Conservation (phyloP, 2,113 vertebrate genomes). For the Clarias gariepinus region DNA sequence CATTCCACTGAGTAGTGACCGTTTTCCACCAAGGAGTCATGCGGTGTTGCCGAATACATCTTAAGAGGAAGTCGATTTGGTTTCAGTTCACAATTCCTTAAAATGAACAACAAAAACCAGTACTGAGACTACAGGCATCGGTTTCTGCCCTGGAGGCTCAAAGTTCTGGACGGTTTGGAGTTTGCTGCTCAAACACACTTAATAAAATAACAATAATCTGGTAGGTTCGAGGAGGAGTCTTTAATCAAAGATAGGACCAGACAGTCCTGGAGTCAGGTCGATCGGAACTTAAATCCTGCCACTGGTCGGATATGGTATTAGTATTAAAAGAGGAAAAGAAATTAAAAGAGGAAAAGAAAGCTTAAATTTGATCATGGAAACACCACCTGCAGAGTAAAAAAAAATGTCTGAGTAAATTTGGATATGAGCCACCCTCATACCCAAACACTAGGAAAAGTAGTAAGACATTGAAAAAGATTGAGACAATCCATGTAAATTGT, state of each 20-base stretch:
- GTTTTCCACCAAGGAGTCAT: not conserved
- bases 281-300: not conserved
- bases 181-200: not conserved
- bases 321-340: not conserved
- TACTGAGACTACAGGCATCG: not conserved
- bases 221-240: not conserved
- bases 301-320: not conserved
- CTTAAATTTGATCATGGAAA: not conserved
- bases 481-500: too few species aligned
- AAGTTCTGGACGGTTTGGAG: not conserved
- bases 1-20: not conserved
- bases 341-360: not conserved
- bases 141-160: not conserved
- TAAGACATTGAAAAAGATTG: not conserved
- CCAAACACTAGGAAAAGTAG: too few species aligned
- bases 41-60: not conserved
- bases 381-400: not conserved
- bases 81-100: constrained; percentile 4
- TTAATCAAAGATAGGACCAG: not conserved
- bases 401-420: not conserved
- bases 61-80: not conserved
- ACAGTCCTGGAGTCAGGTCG: not conserved
- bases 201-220: not conserved
- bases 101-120: not conserved
- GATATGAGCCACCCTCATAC: not conserved